Conservation (phyloP, 2,797 vertebrate species). For the Monodelphis domestica region DNA sequence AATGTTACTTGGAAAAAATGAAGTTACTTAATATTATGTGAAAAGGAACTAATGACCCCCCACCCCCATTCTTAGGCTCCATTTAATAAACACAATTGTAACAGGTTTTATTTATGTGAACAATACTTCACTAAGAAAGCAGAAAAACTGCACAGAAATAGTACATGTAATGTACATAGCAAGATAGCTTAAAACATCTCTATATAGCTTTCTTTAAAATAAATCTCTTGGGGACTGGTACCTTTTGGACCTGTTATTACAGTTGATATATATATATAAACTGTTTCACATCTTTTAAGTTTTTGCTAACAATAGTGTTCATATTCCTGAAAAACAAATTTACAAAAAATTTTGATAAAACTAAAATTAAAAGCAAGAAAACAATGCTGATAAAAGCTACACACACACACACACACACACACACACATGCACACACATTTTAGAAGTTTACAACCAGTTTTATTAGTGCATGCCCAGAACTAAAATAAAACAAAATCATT, state of each 20-base stretch:
- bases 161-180: slow-evolving; percentile 90
- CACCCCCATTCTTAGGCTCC: slow-evolving; percentile 81
- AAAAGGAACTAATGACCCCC: background rate
- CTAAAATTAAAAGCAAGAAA: slow-evolving; percentile 73
- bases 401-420: slow-evolving; percentile 64
- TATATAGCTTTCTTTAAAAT: slow-evolving; percentile 88
- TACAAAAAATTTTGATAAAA: slow-evolving; percentile 70
- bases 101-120: slow-evolving; percentile 87
- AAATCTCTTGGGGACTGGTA: slow-evolving; percentile 82
- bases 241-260: slow-evolving; percentile 82
- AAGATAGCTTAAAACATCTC: slow-evolving; percentile 87
- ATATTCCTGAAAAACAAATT: slow-evolving; percentile 87
- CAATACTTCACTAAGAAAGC: slow-evolving; percentile 90
- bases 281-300: slow-evolving; percentile 89
- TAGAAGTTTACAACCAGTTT: slow-evolving; percentile 80
- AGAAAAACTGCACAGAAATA: slow-evolving; percentile 89
- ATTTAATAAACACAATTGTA: slow-evolving; percentile 82
- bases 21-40: background rate
- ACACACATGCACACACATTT: too few relatives aligned
- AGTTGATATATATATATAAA: slow-evolving; percentile 86
- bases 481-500: slow-evolving; percentile 74
- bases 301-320: slow-evolving; percentile 89
- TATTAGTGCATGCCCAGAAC: slow-evolving; percentile 88
- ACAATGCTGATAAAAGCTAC: slow-evolving; percentile 77
- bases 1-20: background rate